Percentiles rank a stretch among this genome's conserved stretches.
These are phyloP conservation scores for Eupeodes luniger DNA, from an alignment of 2,888 invertebrate genomes.

Conservation along the genomic window DNA sequence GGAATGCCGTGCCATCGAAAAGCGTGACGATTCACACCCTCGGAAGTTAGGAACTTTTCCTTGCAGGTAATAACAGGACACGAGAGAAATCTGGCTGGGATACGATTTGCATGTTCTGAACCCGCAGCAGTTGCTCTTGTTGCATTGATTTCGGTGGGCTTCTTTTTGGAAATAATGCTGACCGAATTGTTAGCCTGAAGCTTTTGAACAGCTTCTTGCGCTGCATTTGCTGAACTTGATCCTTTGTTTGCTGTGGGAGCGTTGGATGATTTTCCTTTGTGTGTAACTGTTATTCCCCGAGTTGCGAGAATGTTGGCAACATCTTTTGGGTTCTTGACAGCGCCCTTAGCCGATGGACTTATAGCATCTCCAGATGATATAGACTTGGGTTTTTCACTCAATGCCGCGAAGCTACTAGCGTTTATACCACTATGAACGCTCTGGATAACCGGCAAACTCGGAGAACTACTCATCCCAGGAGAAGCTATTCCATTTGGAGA, in stretches of 20 bases:
- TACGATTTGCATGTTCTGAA: slow-evolving; percentile 81
- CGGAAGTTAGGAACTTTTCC: slow-evolving; percentile 84
- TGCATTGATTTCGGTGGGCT: slow-evolving; percentile 82
- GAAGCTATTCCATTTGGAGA: slow-evolving; percentile 43
- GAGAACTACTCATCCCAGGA: slow-evolving; percentile 78
- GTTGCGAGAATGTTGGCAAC: slow-evolving; percentile 91
- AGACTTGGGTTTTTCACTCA: slow-evolving; percentile 37
- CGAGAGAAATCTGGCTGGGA: slow-evolving; percentile 68
- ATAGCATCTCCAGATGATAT: slow-evolving; percentile 88
- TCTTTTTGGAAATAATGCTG: slow-evolving; percentile 86
- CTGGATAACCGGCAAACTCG: slow-evolving; percentile 89
- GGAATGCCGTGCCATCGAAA: slow-evolving; percentile 77
- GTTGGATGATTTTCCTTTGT: slow-evolving; percentile 84
- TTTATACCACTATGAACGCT: slow-evolving; percentile 87
- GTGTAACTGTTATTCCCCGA: slow-evolving; percentile 90
- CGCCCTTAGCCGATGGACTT: slow-evolving; percentile 87
- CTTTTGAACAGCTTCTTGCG: slow-evolving; percentile 83
- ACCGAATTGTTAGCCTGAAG: slow-evolving; percentile 86
- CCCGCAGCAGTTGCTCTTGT: slow-evolving; percentile 79
- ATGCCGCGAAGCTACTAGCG: slow-evolving; percentile 82
- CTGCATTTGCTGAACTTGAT: slow-evolving; percentile 81
- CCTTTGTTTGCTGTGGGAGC: slow-evolving; percentile 84
- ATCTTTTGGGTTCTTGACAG: slow-evolving; percentile 89
- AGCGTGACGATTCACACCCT: slow-evolving; percentile 85
- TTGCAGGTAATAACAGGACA: slow-evolving; percentile 84